Evolutionary conservation across 2,113 vertebrate genomes (phyloP).

Genomic region (Nyctibius bracteatus): DNA sequence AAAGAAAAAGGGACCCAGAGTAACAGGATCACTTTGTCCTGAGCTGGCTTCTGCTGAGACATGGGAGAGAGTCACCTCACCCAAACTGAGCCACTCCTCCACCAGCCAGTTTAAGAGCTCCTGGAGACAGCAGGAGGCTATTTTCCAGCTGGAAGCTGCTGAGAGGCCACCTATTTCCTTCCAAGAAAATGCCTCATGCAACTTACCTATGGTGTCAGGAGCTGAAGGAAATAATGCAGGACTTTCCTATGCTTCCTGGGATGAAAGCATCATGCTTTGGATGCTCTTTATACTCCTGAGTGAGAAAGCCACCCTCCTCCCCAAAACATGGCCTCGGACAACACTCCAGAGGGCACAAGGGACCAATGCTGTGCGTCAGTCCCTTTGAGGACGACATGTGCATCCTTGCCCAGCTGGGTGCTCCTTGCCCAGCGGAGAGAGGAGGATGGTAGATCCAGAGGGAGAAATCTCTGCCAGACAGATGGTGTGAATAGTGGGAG

Average conservation of each 20-base stretch:
- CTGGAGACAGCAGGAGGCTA: not conserved
- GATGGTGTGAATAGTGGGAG: fast-evolving
- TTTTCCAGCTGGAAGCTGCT: not conserved
- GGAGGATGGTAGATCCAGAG: not conserved
- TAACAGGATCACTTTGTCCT: not conserved
- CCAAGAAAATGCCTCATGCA: not conserved
- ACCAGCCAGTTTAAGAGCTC: not conserved
- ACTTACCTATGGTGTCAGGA: not conserved
- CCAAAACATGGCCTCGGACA: not conserved
- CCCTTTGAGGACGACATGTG: not conserved
- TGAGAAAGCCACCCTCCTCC: not conserved
- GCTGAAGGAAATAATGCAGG: not conserved
- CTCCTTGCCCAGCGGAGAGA: not conserved
- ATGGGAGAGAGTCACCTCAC: not conserved
- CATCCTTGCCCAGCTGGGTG: not conserved
- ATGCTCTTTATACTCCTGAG: not conserved
- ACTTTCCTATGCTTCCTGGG: not conserved
- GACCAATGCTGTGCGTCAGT: fast-evolving
- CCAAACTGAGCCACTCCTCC: not conserved
- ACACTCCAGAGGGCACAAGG: fast-evolving
- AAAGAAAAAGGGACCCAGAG: not conserved
- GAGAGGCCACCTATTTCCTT: not conserved
- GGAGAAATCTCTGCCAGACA: not conserved
- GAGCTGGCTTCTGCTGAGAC: not conserved
- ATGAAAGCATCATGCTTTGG: not conserved